A percentile compares a stretch with the other conserved stretches of the same genome.
These are phyloP conservation scores for Phenganax subtilis DNA, from an alignment of 92 coral and sea anemone genomes.

Conservation along the genomic window DNA sequence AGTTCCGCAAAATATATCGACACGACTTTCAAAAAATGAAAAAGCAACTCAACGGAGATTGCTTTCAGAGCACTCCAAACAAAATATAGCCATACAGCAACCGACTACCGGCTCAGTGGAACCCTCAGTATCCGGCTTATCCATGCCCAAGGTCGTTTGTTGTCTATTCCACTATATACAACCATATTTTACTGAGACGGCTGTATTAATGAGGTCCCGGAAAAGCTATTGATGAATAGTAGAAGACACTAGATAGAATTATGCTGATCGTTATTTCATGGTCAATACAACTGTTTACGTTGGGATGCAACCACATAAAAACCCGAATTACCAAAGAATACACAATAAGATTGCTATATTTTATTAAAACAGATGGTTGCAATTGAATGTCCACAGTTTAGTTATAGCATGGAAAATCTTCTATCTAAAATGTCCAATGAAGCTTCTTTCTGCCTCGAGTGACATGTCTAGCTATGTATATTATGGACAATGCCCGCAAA, in stretches of 20 bases:
- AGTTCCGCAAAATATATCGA: conserved; percentile 2
- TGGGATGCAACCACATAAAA: background rate
- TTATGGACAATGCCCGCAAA: background rate
- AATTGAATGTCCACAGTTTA: background rate
- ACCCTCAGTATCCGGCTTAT: background rate
- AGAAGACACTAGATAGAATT: conserved; percentile 1
- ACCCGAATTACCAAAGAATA: background rate
- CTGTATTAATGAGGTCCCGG: background rate
- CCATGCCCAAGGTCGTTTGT: too few relatives aligned
- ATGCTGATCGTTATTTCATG: background rate
- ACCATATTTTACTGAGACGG: background rate
- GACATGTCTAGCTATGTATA: too few relatives aligned
- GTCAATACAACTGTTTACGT: background rate
- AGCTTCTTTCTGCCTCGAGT: too few relatives aligned
- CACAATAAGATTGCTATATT: background rate
- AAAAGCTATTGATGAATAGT: background rate
- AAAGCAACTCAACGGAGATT: background rate
- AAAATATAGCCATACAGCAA: too few relatives aligned
- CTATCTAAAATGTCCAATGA: too few relatives aligned
- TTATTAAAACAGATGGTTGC: conserved; percentile 11
- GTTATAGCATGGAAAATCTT: too few relatives aligned
- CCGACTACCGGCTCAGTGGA: background rate
- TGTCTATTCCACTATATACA: background rate
- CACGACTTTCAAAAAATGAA: background rate
- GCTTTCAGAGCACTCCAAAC: background rate